A percentile compares a stretch with the other conserved stretches of the same genome.
These are phyloP conservation scores for Hiodon tergisus DNA, from an alignment of 2,113 vertebrate species.

Conservation along the genomic window DNA sequence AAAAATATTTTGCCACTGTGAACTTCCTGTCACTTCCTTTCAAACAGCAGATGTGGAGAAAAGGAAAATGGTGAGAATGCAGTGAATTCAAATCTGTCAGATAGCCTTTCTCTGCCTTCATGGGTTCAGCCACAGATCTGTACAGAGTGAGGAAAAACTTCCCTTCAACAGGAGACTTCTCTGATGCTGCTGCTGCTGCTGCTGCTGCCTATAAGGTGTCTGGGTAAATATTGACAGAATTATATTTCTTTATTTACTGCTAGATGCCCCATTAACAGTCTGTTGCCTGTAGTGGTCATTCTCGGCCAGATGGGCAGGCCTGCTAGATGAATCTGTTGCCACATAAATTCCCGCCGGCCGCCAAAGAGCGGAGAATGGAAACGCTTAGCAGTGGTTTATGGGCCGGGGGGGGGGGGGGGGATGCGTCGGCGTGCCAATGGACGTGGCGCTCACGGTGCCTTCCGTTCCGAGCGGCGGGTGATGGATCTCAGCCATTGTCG, in stretches of 20 bases:
- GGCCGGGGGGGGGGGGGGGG: conserved; percentile 20
- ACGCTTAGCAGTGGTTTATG: conserved; percentile 54
- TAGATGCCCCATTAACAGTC: conserved; percentile 67
- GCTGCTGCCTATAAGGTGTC: conserved; percentile 41
- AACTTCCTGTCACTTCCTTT: too few species aligned
- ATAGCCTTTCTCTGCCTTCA: not conserved
- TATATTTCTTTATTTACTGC: conserved; percentile 51
- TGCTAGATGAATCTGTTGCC: conserved; percentile 57
- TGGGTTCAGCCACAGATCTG: too few species aligned
- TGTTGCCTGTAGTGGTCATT: conserved; percentile 58
- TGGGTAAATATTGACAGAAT: conserved; percentile 51
- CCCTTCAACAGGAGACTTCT: too few species aligned
- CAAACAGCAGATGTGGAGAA: too few species aligned
- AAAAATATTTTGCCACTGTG: too few species aligned
- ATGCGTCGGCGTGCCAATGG: too few species aligned
- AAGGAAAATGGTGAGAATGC: too few species aligned
- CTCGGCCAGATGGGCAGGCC: conserved; percentile 61
- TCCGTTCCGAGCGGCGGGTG: conserved; percentile 43
- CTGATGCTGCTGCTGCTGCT: conserved; percentile 15
- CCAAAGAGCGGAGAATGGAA: conserved; percentile 45
- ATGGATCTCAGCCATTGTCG: conserved; percentile 47
- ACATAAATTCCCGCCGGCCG: conserved; percentile 62
- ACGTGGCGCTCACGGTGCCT: not conserved
- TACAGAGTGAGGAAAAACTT: too few species aligned
- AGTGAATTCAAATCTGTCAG: not conserved